These are phyloP conservation scores for Leucoraja ocellata DNA, from an alignment of 2,797 vertebrate genomes.

Conservation along the genomic window DNA sequence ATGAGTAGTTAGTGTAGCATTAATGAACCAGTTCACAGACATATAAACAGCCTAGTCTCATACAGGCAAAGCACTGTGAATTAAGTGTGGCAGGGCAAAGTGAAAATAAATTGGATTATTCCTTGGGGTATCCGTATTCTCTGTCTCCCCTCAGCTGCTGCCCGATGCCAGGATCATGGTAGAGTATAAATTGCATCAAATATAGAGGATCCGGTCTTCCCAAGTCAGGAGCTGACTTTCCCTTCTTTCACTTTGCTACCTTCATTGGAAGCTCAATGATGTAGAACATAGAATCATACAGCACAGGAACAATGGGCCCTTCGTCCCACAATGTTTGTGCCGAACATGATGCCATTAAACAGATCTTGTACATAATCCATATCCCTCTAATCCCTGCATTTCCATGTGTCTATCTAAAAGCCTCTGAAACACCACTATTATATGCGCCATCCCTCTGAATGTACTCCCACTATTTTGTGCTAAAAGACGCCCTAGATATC, in stretches of 20 bases:
- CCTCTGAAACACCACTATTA: no score
- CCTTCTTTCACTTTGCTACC: neutral
- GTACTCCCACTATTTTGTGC: no score
- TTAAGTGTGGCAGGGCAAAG: no score
- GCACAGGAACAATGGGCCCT: no score
- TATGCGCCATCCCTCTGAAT: no score
- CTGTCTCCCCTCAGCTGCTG: neutral
- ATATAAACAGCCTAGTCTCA: neutral
- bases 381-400: no score
- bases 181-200: neutral
- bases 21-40: neutral
- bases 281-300: no score
- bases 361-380: no score
- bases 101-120: neutral
- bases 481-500: no score
- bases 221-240: neutral
- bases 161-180: neutral
- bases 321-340: no score
- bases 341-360: no score
- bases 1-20: neutral
- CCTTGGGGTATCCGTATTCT: neutral
- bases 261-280: neutral
- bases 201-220: neutral
- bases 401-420: no score
- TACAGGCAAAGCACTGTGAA: neutral